Evolutionary conservation across 2,888 invertebrate genomes (phyloP), one percentile per base, ranked within the genome.

Genomic region (Pyrrhia umbra): DNA sequence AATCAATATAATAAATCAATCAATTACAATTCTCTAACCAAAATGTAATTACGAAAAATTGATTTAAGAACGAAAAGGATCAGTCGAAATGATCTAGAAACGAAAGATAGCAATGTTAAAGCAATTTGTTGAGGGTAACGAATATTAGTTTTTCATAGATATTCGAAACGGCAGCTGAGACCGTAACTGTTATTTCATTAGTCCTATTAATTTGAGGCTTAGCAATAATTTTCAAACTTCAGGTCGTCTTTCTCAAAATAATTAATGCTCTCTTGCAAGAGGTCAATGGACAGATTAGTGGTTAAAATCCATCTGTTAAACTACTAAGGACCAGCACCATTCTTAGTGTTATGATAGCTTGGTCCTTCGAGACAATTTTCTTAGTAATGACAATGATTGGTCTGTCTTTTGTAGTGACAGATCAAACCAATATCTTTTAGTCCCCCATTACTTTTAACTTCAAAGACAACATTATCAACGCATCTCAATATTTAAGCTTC

Each of bases 401-500:
- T 52, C n/a, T n/a, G n/a, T 55, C 34, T 23, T 70, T 74, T 52
- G 34, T 68, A 39, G n/a, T 46, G 5, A 25, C 30, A 39, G 54
- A 54, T 70, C 51, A 70, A 62, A 56, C 49, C 68, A 59, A 42
- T 40, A 37, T 55, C 34, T 47, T 37, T n/a, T 20, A 45, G 27
- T 43, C 52, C 55, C 51, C 46, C 46, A 34, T 37, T 40, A 25
- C 30, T 9, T 46, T 52, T n/a, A 72, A 61, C 77, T 61, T 77
- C 73, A 77, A 74, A 74, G 74, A 55, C 54, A 58, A 71, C 34
- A 34, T 75, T 55, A 66, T 42, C 50, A 55, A 42, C 30, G 39
- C 40, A 56, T 72, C 61, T 25, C 40, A 49, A 73, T 77, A 72
- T 62, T 76, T 62, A 77, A 70, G 40, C 40, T 71, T 50, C 37